Conservation (phyloP, 1,140 invertebrate species). For the Protaetia brevitarsis region DNA sequence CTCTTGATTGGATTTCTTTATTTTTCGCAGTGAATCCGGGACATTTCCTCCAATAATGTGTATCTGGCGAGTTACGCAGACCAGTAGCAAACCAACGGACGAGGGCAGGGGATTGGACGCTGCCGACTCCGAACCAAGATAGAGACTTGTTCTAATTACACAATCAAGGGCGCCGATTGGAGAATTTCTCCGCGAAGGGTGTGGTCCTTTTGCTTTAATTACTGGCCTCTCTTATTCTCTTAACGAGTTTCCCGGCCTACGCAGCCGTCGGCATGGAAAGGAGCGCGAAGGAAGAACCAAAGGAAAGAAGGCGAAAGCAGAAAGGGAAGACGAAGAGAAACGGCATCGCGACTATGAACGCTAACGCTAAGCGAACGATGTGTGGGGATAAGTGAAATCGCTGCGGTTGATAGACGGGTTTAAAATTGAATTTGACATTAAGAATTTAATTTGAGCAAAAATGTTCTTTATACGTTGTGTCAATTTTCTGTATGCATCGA, state of each 20-base stretch:
- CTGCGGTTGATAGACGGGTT: too few species aligned
- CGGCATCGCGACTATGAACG: too few species aligned
- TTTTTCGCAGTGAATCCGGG: not conserved
- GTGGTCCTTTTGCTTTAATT: constrained; percentile 38
- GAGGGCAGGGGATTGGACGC: constrained; percentile 35
- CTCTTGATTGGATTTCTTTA: constrained; percentile 12
- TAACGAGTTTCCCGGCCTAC: constrained; percentile 19
- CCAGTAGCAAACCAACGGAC: constrained; percentile 30
- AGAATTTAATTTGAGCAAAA: too few species aligned
- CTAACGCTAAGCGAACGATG: too few species aligned
- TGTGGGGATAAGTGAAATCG: too few species aligned
- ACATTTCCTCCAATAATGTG: constrained; percentile 19
- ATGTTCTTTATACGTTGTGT: too few species aligned
- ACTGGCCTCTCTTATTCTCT: constrained; percentile 33
- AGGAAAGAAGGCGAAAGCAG: not conserved
- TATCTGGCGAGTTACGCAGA: constrained; percentile 10
- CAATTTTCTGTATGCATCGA: too few species aligned
- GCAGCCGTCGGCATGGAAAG: not conserved
- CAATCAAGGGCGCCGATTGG: constrained; percentile 39
- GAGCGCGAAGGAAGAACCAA: not conserved
- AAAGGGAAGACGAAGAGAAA: not conserved
- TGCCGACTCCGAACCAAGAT: constrained; percentile 32
- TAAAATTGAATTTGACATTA: too few species aligned
- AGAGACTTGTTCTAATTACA: constrained; percentile 42
- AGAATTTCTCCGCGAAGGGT: constrained; percentile 31